A percentile compares a stretch with the other conserved stretches of the same genome.
Evolutionary conservation across 2,888 invertebrate species (phyloP).

Genomic region (Lepas anatifera): DNA sequence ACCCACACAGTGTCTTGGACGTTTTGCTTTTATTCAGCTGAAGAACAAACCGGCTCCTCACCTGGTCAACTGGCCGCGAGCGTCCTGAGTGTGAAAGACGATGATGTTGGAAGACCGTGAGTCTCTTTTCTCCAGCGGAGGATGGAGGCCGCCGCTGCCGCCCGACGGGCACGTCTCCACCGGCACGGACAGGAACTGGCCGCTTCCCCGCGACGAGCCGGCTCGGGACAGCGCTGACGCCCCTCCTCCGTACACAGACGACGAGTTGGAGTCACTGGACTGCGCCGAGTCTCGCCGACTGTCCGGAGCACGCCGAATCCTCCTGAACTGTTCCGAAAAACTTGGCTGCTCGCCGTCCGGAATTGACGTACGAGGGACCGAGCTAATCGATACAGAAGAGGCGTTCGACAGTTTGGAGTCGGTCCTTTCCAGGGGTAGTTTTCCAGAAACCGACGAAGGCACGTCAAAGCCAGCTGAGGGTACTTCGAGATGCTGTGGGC

Average conservation of each 20-base stretch:
- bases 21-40: too few species aligned
- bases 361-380: slow-evolving; percentile 18
- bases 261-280: slow-evolving; percentile 21
- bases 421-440: slow-evolving; percentile 17
- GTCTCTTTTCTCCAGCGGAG: slow-evolving; percentile 7
- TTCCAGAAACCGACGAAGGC: neutral
- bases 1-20: too few species aligned
- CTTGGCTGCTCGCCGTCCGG: slow-evolving; percentile 17
- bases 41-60: neutral
- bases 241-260: neutral
- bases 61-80: slow-evolving; percentile 24
- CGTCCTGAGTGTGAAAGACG: slow-evolving; percentile 25
- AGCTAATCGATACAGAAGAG: slow-evolving; percentile 17
- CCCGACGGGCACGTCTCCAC: slow-evolving; percentile 1
- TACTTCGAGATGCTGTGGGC: slow-evolving; percentile 20
- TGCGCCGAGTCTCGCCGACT: slow-evolving; percentile 16
- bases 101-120: slow-evolving; percentile 21
- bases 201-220: slow-evolving; percentile 4
- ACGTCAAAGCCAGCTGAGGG: neutral
- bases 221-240: neutral
- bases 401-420: slow-evolving; percentile 18
- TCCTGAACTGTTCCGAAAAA: slow-evolving; percentile 16
- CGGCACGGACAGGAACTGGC: neutral
- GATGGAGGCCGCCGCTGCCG: neutral
- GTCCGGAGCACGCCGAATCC: neutral